Base-by-base conservation (phyloP, 2,113 vertebrate species). In the Gasterosteus aculeatus region DNA sequence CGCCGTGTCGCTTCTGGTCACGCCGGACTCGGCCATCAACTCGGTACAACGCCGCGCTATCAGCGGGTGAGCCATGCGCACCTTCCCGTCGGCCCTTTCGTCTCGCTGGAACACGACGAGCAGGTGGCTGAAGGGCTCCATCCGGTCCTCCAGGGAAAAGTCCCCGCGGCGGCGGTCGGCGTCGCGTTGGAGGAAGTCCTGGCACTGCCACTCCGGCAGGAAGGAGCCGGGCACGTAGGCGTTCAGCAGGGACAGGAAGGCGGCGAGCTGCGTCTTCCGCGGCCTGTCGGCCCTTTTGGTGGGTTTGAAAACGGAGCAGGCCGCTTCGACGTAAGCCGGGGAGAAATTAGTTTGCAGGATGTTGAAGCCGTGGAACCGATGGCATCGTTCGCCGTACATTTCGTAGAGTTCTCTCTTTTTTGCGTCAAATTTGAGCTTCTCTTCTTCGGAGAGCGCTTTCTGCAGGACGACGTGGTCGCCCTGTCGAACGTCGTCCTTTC, bases 291-390 rank as follows among this genome's bases (percentile, higher is more conserved):
- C 4, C 54, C 0, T 75, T 49, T 3, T 3, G 12, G 64, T 3
- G 0, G 26, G 10, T 0, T 3, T 22, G 31, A 88, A 56, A 0
- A 15, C 15, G 1, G 0, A 3, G 8, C 83, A 88, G n/a, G 44
- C 46, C 1, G 71, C 0, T 19, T 11, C 0, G 60, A 77, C 1
- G 1, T 80, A 75, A 1, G 18, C 2, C 42, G 19, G 0, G 42
- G 61, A 39, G 49, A 84, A 88, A 69, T 78, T 60, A 0, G 31
- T 75, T 68, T 71, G 60, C 47, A 91, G 81, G 16, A 91, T 84
- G 11, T 89, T 84, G 60, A 89, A 89, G 6, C 83, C 87, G 63
- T 91, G 74, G 6, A 85, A 87, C 0, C 33, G 44, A 2, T 61
- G 0, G 10, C 10, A 47, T 67, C 31, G 22, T 0, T 72, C 31